Base-by-base conservation (phyloP, 2,113 vertebrate species). In the Muntiacus reevesi region DNA sequence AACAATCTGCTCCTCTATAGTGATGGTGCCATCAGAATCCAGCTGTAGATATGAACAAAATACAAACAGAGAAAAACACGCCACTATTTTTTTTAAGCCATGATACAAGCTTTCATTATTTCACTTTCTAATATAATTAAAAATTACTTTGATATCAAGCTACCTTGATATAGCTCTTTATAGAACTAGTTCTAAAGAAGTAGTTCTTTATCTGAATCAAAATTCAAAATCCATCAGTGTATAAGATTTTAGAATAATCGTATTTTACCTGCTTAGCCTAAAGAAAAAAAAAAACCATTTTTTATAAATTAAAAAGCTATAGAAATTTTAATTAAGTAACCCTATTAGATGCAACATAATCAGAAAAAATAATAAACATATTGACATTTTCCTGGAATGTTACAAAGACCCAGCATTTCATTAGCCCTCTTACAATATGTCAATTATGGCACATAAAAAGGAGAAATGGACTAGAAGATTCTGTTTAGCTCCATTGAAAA, bases 1-100 rank as follows among this genome's bases (percentile, higher is more conserved):
- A 95, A 99, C 99, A 97, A 99, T 99, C 98, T 99, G 99, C 90
- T 99, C 99, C 97, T 99, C 99, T 23, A 99, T 99, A 6, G 99
- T 99, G 57, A 99, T 92, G 1, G 98, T 98, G 45, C 98, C 99
- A 90, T 99, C 99, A 55, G 98, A 98, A 83, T 98, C 99, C 97
- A 99, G 98, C 99, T 99, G 89, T 52, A 57, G 45, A 88, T 76
- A 67, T 27, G 57, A 83, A 94, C 50, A 92, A 88, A 95, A 92
- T 0, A 40, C 19, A 74, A 62, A 89, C 28, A 59, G 55, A n/a
- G 50, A 79, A 78, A 88, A 90, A n/a, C 27, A 90, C 17, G 30
- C 25, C 59, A 89, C n/a, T 28, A 59, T 82, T 54, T 79, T 54
- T 81, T 81, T n/a, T 47, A 84, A 87, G 19, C 3, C 52, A 64